Base-by-base conservation (phyloP, 1,140 invertebrate genomes). In the Drosophila kepulauana region DNA sequence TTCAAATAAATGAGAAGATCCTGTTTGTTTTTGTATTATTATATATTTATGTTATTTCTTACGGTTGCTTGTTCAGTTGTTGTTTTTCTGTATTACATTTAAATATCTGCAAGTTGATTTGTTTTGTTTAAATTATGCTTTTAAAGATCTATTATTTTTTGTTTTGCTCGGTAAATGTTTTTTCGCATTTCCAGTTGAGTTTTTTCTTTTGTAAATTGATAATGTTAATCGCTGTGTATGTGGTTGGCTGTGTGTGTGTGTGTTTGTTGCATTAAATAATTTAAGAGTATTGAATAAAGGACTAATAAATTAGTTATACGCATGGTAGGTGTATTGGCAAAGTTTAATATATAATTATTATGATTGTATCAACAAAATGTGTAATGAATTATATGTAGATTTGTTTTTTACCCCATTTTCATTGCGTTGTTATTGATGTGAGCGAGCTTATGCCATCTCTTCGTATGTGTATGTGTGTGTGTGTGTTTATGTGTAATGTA, bases 261-360 rank as follows among this genome's bases (percentile, higher is more conserved):
- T 51, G 51, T 52, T 16, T 49, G 8, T 52, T 63, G 68, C 56
- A 33, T 76, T 85, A 79, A 89, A 89, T 89, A 89, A 89, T 89
- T 89, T 85, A 89, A 84, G 85, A 89, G 85, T 89, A 89, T 89
- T 89, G 49, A 89, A 89, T 81, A 89, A 66, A 81, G 66, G 56
- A 85, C 81, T 89, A 89, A 78, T 78, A 78, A 78, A 75, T 70
- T 75, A 87, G 85, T 89, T 89, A 89, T 89, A 89, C 81, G 85
- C 75, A 61, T 78, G 69, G 67, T 85, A 81, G 81, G 70, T 4
- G 20, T 84, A 63, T 89, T 79, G 82, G 82, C 82, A 69, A 86
- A 79, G 58, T 78, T 81, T 49, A 86, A 71, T 81, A 71, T 81
- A 84, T 84, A 76, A 72, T 72, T 70, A 64, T 72, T 52, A 68